A percentile compares a stretch with the other conserved stretches of the same genome.
Conservation (phyloP, 2,888 invertebrate genomes). For the Oscheius myriophilus region DNA sequence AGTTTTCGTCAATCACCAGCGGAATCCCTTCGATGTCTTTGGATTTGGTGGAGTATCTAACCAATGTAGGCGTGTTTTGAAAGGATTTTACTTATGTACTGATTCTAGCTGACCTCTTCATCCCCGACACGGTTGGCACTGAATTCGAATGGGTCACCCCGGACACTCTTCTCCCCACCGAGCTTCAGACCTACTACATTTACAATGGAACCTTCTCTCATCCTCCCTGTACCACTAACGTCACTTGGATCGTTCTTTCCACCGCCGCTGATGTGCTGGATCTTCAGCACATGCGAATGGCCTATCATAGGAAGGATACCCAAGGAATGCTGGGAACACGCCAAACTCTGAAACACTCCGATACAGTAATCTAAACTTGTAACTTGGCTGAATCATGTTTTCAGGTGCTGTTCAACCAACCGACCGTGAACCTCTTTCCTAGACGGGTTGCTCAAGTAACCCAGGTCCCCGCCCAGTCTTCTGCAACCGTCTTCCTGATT, state of each 20-base stretch:
- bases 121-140: conserved; percentile 4
- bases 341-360: too few relatives aligned
- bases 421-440: too few relatives aligned
- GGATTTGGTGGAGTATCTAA: neutral
- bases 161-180: conserved; percentile 1
- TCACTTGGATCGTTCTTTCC: conserved; percentile 10
- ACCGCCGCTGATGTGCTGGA: neutral
- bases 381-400: too few relatives aligned
- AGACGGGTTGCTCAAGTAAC: too few relatives aligned
- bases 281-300: too few relatives aligned
- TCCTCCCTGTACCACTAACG: conserved; percentile 16
- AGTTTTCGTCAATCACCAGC: neutral
- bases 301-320: too few relatives aligned
- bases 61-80: neutral
- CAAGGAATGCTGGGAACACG: too few relatives aligned
- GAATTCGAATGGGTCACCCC: conserved; percentile 21
- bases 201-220: conserved; percentile 22
- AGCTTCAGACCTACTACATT: conserved; percentile 5
- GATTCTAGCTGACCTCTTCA: neutral
- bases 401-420: too few relatives aligned
- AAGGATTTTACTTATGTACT: neutral
- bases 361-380: too few relatives aligned
- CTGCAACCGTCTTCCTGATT: too few relatives aligned
- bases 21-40: neutral
- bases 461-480: too few relatives aligned